phyloP scores from a whole-genome alignment of 2,888 invertebrate genomes.

The Polyommatus iphigenia region DNA sequence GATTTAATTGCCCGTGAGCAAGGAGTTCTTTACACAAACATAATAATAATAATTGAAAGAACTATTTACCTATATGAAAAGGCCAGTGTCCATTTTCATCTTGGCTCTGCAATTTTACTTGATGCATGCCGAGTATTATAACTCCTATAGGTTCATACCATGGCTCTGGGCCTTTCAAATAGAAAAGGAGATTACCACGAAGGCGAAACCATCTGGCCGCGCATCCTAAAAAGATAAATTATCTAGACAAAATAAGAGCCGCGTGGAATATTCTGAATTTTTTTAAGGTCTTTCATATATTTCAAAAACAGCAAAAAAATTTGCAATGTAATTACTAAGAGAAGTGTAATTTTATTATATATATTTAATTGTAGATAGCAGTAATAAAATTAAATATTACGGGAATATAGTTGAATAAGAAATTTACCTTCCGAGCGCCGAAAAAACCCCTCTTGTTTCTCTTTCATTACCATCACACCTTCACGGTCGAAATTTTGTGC shows the following conservation, averaged over 20 bases:
- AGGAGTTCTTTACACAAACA: too few species aligned
- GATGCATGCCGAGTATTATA: constrained; percentile 92
- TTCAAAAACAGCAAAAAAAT: too few species aligned
- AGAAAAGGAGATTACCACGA: constrained; percentile 95
- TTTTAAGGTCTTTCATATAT: too few species aligned
- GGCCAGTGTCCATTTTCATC: constrained; percentile 88
- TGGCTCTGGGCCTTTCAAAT: constrained; percentile 93
- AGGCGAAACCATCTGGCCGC: constrained; percentile 89
- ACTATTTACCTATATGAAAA: constrained; percentile 86
- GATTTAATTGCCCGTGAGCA: too few species aligned
- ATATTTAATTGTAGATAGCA: too few species aligned
- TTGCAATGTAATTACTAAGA: too few species aligned
- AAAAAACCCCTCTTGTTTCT: constrained; percentile 95
- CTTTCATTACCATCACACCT: constrained; percentile 91
- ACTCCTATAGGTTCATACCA: constrained; percentile 94
- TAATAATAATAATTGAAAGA: neutral
- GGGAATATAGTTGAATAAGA: neutral
- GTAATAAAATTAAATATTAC: neutral
- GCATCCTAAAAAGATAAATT: constrained; percentile 50
- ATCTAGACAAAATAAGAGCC: neutral
- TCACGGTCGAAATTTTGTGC: constrained; percentile 95
- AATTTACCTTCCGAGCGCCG: constrained; percentile 92
- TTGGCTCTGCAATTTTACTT: constrained; percentile 82
- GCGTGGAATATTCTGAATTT: too few species aligned
- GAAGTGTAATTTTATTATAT: too few species aligned